Percentiles rank a stretch among this genome's conserved stretches.
These are phyloP conservation scores for Drosophila niveifrons DNA, from an alignment of 2,888 invertebrate genomes.

Conservation along the genomic window DNA sequence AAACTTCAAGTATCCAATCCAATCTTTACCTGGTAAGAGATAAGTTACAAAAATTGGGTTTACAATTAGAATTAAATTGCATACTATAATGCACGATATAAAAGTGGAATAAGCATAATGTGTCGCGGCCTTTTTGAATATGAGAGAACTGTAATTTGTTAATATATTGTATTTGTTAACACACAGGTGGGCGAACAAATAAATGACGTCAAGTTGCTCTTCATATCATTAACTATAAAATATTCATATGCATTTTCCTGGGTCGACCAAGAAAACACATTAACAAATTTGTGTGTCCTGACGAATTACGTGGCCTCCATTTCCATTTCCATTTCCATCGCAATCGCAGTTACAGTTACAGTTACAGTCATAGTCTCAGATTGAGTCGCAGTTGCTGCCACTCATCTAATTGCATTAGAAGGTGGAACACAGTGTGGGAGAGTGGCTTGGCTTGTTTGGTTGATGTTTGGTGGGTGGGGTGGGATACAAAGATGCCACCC, in stretches of 20 bases:
- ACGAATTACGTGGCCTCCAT: constrained; percentile 44
- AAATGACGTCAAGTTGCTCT: constrained; percentile 2
- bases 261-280: constrained; percentile 65
- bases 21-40: no score
- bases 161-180: constrained; percentile 48
- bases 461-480: not conserved
- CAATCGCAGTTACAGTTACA: constrained; percentile 15
- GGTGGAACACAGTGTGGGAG: constrained; percentile 20
- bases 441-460: constrained; percentile 4
- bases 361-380: constrained; percentile 22
- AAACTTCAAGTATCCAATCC: no score
- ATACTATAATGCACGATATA: not conserved
- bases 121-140: constrained; percentile 23
- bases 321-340: not conserved
- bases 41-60: no score
- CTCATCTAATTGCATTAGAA: constrained; percentile 74
- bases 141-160: constrained; percentile 39
- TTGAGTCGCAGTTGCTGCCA: constrained; percentile 40
- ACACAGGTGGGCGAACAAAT: constrained; percentile 33
- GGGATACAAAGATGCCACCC: constrained; percentile 39
- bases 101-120: not conserved
- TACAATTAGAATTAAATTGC: no score
- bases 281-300: constrained; percentile 67
- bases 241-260: constrained; percentile 71
- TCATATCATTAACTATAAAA: constrained; percentile 68